Base-by-base conservation (phyloP, 2,113 vertebrate genomes). In the Scomber scombrus region DNA sequence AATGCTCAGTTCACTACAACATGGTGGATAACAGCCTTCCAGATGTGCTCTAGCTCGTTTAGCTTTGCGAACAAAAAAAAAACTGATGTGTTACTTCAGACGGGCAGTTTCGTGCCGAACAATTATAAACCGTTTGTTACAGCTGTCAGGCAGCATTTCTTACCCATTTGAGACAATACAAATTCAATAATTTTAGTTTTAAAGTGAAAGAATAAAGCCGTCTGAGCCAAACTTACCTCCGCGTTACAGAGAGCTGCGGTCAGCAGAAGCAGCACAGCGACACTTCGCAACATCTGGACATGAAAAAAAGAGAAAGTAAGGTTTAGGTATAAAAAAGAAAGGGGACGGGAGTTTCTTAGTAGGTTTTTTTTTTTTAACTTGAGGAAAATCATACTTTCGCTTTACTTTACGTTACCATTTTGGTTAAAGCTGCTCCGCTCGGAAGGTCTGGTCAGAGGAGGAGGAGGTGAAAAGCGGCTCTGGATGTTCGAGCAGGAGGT, bases 251-350 rank as follows among this genome's bases (percentile, higher is more conserved):
- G 85, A 31, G 93, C 89, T 45, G 65, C 69, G 57, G 90, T 86
- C 51, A 95, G 88, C 84, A 94, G 82, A 10, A 93, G 68, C 47
- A 95, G 86, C 78, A 69, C 90, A 4, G 93, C 77, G 55, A 90
- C 82, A 84, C 92, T 90, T 82, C 85, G 86, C 29, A 91, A 95
- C 94, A 95, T 95, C 95, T 95, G 93, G 89, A 89, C 47, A 58
- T 13, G 49, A 46, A 55, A n/a, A n/a, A 43, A 46, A 70, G 31
- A 46, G 69, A 82, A 80, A 88, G 74, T 84, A 7, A 31, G 57
- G 45, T 75, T 86, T 49, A 73, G 50, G 65, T 55, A 54, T 46
- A 12, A 40, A 21, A 16, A 11, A 54, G 13, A n/a, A 45, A 10
- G 12, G 13, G 9, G 4, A 45, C n/a, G 21, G 31, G 78, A 49